A percentile compares a stretch with the other conserved stretches of the same genome.
These are phyloP conservation scores for Bombus confusus DNA, from an alignment of 1,140 invertebrate genomes.

Conservation along the genomic window DNA sequence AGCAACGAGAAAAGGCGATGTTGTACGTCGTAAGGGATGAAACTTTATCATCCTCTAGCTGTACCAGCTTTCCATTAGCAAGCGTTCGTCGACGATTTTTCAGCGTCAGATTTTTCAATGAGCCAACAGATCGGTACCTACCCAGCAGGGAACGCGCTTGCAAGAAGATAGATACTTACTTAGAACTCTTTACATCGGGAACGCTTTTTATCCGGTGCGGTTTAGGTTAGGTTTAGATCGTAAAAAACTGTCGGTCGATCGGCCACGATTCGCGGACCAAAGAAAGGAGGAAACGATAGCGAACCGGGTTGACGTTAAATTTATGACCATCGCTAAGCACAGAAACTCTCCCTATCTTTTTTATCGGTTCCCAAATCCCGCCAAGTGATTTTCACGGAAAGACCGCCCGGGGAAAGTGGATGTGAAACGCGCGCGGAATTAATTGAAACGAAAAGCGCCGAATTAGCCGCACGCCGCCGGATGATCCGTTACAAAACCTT, in stretches of 20 bases:
- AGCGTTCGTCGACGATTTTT: neutral
- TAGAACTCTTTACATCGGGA: constrained; percentile 15
- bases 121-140: neutral
- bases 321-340: constrained; percentile 36
- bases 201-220: constrained; percentile 26
- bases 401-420: neutral
- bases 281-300: constrained; percentile 44
- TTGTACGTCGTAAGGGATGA: neutral
- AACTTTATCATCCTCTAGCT: constrained; percentile 15
- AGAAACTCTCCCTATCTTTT: constrained; percentile 11
- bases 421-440: constrained; percentile 19
- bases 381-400: constrained; percentile 38
- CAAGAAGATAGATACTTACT: constrained; percentile 28
- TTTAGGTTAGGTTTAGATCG: neutral
- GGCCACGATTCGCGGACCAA: constrained; percentile 33
- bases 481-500: neutral
- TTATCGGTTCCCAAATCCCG: constrained; percentile 21
- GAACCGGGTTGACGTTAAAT: constrained; percentile 32
- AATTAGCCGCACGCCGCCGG: neutral
- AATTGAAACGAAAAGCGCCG: constrained; percentile 11
- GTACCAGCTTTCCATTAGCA: neutral
- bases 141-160: too few relatives aligned
- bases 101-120: neutral
- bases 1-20: neutral
- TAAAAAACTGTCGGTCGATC: constrained; percentile 35